phyloP scores from a whole-genome alignment of 1,140 invertebrate genomes.

The Sminthurinus signatus region DNA sequence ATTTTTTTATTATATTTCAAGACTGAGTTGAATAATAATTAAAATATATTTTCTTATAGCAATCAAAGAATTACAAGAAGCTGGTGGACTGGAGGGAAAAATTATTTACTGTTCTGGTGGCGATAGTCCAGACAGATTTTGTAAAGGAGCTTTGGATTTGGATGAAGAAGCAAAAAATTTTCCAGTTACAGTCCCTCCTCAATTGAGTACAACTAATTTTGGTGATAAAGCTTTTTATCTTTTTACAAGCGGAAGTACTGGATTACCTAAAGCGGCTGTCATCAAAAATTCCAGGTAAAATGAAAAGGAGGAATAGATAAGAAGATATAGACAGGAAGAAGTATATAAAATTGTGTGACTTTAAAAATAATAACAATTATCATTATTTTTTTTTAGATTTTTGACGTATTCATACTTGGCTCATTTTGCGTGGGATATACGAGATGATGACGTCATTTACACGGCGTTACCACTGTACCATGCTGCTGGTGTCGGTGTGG shows the following conservation, averaged over 20 bases:
- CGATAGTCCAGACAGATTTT: background rate
- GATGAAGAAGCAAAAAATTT: background rate
- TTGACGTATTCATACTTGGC: constrained; percentile 6
- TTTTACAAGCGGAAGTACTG: constrained; percentile 57
- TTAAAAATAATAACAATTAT: background rate
- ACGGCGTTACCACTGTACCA: constrained; percentile 53
- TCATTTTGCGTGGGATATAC: background rate
- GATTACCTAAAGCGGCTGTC: constrained; percentile 44
- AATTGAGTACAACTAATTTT: constrained; percentile 3
- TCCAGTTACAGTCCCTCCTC: background rate
- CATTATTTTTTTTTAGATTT: background rate
- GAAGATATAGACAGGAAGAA: background rate
- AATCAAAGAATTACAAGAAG: background rate
- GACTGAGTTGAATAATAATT: no score
- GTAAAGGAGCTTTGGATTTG: constrained; percentile 8
- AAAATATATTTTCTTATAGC: no score
- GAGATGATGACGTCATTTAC: constrained; percentile 51
- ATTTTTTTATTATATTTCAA: no score
- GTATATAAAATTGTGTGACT: background rate
- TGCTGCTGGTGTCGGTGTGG: constrained; percentile 56
- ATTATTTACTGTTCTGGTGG: constrained; percentile 6
- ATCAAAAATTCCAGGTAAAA: constrained; percentile 26
- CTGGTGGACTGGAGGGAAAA: background rate
- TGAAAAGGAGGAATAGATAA: background rate
- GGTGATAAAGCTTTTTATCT: constrained; percentile 47